phyloP scores from a whole-genome alignment of 2,113 vertebrate genomes.

The Chauna torquata region DNA sequence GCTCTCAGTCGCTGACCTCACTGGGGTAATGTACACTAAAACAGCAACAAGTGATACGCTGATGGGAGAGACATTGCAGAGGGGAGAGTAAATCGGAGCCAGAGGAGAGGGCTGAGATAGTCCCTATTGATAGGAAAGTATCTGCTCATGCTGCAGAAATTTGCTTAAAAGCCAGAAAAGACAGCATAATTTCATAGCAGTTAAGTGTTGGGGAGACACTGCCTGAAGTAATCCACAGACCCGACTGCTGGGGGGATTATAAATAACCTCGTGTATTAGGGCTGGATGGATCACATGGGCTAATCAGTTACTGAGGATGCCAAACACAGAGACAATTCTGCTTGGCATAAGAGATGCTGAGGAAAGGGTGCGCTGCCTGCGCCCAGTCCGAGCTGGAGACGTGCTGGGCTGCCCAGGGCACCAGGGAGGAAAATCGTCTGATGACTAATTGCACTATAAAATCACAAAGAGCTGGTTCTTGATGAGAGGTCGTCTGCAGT shows the following conservation, averaged over 20 bases:
- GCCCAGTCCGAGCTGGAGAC: background rate
- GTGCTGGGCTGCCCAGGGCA: background rate
- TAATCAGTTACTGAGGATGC: conserved; percentile 52
- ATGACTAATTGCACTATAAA: background rate
- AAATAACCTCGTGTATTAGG: conserved; percentile 11
- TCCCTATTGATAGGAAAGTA: background rate
- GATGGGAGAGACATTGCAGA: background rate
- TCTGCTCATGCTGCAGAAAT: background rate
- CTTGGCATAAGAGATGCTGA: background rate
- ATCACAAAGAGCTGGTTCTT: background rate
- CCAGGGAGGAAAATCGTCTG: background rate
- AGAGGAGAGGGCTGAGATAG: background rate
- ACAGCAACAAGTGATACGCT: background rate
- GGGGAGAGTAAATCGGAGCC: background rate
- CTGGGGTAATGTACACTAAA: background rate
- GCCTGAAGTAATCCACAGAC: background rate
- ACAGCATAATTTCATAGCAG: background rate
- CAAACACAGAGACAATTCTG: conserved; percentile 34
- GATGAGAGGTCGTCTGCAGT: background rate
- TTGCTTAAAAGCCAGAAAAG: background rate
- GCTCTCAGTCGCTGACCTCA: background rate
- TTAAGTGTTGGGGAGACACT: background rate
- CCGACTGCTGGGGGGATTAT: background rate
- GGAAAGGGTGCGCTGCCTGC: background rate
- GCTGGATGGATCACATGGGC: conserved; percentile 1